Conservation (phyloP, 2,113 vertebrate species). For the Channa maculata region DNA sequence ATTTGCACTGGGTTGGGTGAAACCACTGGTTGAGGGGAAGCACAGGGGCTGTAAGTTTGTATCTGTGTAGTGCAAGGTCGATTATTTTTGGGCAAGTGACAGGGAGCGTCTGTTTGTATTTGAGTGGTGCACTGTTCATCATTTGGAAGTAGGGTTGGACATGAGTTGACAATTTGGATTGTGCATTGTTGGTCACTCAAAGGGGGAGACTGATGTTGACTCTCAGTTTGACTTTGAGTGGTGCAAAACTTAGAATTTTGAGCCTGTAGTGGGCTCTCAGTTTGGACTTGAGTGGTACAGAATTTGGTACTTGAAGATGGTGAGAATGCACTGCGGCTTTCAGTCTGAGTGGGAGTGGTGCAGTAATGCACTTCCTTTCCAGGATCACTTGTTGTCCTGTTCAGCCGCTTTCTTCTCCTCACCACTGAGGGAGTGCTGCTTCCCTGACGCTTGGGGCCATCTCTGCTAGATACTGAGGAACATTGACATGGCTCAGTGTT, state of each 20-base stretch:
- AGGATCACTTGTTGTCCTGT: constrained; percentile 78
- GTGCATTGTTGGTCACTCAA: constrained; percentile 49
- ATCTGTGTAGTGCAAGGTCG: constrained; percentile 57
- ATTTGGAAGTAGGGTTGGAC: constrained; percentile 45
- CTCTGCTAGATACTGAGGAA: constrained; percentile 62
- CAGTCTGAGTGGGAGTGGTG: constrained; percentile 76
- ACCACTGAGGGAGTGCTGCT: constrained; percentile 62
- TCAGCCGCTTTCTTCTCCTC: constrained; percentile 67
- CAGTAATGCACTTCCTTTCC: constrained; percentile 78
- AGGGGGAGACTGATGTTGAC: constrained; percentile 37
- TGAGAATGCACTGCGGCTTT: constrained; percentile 50
- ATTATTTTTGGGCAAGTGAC: constrained; percentile 29
- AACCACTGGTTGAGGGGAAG: constrained; percentile 40
- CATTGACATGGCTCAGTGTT: constrained; percentile 65
- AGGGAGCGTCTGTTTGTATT: constrained; percentile 55
- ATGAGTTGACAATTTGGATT: constrained; percentile 35
- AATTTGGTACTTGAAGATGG: constrained; percentile 53
- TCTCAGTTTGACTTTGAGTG: constrained; percentile 67
- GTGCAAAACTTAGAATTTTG: constrained; percentile 62
- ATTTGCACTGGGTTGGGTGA: constrained; percentile 43
- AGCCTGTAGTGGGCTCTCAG: constrained; percentile 46
- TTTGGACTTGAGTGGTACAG: constrained; percentile 72
- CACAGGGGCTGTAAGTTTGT: constrained; percentile 47
- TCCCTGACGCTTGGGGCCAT: constrained; percentile 65
- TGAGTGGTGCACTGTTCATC: constrained; percentile 45